phyloP scores from a whole-genome alignment of 2,888 invertebrate species.

The Listrodromus nycthemerus region DNA sequence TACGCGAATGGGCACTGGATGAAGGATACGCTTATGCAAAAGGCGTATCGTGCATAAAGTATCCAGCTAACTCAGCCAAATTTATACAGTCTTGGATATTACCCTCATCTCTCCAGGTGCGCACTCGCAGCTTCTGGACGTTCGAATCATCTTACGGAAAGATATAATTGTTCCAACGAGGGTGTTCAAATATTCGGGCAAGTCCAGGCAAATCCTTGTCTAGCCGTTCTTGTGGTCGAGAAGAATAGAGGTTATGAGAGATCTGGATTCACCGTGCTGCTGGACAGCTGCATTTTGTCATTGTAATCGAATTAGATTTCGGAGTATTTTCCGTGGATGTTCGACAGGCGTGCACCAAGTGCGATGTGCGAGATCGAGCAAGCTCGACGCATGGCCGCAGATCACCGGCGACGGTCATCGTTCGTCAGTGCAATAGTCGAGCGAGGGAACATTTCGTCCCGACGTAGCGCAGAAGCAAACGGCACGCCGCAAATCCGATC shows the following conservation, averaged over 20 bases:
- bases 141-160: neutral
- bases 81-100: neutral
- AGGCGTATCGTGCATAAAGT: neutral
- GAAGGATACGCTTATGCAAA: neutral
- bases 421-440: constrained; percentile 40
- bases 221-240: constrained; percentile 31
- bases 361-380: constrained; percentile 59
- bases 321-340: constrained; percentile 68
- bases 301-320: constrained; percentile 73
- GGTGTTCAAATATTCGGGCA: neutral
- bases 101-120: neutral
- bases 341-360: constrained; percentile 60
- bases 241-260: constrained; percentile 27
- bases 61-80: neutral
- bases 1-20: constrained; percentile 19
- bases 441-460: constrained; percentile 24
- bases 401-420: too few relatives aligned
- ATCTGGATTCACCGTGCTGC: constrained; percentile 43
- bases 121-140: neutral
- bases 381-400: constrained; percentile 64
- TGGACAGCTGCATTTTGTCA: constrained; percentile 66
- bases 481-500: constrained; percentile 71
- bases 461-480: constrained; percentile 38
- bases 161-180: neutral
- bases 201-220: constrained; percentile 1